These are phyloP conservation scores for Neelides folsomi DNA, from an alignment of 2,888 invertebrate genomes.

Conservation along the genomic window DNA sequence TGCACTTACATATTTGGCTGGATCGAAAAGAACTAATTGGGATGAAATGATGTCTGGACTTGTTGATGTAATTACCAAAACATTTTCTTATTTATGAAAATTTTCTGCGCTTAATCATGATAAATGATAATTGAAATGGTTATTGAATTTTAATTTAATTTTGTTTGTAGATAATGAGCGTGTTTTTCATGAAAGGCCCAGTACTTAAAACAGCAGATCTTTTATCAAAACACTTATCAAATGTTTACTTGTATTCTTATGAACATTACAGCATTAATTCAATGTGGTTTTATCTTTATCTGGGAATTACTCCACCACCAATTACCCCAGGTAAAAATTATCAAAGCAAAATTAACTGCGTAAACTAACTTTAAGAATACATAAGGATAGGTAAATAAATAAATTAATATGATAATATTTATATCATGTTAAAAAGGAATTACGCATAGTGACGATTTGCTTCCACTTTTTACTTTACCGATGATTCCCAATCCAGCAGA, in stretches of 20 bases:
- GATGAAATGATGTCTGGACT: constrained; percentile 18
- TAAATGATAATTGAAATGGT: too few relatives aligned
- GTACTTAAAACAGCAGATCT: constrained; percentile 4
- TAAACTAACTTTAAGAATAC: too few relatives aligned
- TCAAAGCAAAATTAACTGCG: too few relatives aligned
- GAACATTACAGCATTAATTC: constrained; percentile 1
- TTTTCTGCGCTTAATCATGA: too few relatives aligned
- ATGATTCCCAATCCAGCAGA: constrained; percentile 1
- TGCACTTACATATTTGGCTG: constrained; percentile 15
- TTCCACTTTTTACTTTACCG: constrained; percentile 6
- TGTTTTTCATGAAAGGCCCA: constrained; percentile 6
- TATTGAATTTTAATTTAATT: background rate
- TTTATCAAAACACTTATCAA: background rate
- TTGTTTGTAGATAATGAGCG: constrained; percentile 5
- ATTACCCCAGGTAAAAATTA: too few relatives aligned
- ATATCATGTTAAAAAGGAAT: constrained; percentile 6
- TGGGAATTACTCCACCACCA: too few relatives aligned
- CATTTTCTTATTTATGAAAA: too few relatives aligned
- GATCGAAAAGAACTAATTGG: constrained; percentile 12
- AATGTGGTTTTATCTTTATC: background rate
- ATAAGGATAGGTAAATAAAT: too few relatives aligned
- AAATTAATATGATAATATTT: too few relatives aligned
- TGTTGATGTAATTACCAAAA: constrained; percentile 10
- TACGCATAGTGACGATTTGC: constrained; percentile 6
- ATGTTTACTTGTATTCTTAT: constrained; percentile 3